Conservation (phyloP, 2,888 invertebrate species). For the Idaea aversata region DNA sequence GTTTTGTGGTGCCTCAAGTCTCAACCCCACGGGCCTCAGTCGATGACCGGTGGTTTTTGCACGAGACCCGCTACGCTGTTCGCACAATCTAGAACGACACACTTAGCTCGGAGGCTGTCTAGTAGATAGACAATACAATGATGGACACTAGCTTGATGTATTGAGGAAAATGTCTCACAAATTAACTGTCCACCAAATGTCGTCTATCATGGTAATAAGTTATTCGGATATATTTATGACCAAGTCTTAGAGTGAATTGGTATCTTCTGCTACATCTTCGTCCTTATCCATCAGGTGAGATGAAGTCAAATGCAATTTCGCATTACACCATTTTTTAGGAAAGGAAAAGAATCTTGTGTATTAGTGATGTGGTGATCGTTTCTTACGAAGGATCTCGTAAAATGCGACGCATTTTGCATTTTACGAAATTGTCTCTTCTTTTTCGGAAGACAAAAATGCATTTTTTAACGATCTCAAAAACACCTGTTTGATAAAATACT, state of each 20-base stretch:
- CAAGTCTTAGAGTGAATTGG: neutral
- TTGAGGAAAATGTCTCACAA: constrained; percentile 26
- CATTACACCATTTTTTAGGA: too few relatives aligned
- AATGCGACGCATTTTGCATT: too few relatives aligned
- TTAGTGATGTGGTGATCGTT: too few relatives aligned
- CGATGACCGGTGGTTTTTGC: constrained; percentile 74
- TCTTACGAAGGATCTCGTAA: too few relatives aligned
- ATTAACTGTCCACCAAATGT: neutral
- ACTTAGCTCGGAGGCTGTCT: constrained; percentile 45
- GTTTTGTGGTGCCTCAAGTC: constrained; percentile 44
- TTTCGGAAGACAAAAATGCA: too few relatives aligned
- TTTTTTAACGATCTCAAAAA: too few relatives aligned
- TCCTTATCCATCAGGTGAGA: too few relatives aligned
- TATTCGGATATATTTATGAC: neutral
- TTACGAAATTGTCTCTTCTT: too few relatives aligned
- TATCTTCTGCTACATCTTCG: too few relatives aligned
- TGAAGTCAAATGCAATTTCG: too few relatives aligned
- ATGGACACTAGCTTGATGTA: constrained; percentile 23
- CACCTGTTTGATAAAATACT: too few relatives aligned
- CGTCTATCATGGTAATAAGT: neutral
- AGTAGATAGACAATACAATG: constrained; percentile 34
- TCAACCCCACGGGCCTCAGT: constrained; percentile 70
- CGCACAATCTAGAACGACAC: constrained; percentile 62
- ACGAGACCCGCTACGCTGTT: constrained; percentile 49
- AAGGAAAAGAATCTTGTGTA: too few relatives aligned